These are phyloP conservation scores for Eulacestoma nigropectus DNA, from an alignment of 2,113 vertebrate species.

Conservation along the genomic window DNA sequence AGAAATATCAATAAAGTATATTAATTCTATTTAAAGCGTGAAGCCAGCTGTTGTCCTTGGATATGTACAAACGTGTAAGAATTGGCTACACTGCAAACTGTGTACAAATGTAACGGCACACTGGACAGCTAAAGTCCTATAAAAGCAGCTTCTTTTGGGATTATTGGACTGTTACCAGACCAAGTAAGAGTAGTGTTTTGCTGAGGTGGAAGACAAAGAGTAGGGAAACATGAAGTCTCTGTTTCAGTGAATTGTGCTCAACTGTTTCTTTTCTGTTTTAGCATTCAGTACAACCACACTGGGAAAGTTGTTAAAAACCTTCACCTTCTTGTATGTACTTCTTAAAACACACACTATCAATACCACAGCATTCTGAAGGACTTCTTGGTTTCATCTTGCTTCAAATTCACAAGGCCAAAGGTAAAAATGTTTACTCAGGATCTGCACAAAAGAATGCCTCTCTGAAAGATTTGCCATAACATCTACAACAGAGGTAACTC, in stretches of 20 bases:
- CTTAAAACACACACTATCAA: background rate
- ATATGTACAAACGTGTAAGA: background rate
- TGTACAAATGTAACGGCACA: fast-evolving
- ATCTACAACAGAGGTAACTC: background rate
- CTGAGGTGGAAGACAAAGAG: background rate
- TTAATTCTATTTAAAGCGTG: background rate
- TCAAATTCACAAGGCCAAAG: background rate
- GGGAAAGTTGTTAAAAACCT: background rate
- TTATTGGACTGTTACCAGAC: background rate
- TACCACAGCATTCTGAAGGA: background rate
- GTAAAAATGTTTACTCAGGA: background rate
- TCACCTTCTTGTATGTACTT: background rate
- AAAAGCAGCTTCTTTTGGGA: background rate
- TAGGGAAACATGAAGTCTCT: background rate
- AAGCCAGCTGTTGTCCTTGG: background rate
- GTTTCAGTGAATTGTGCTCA: background rate
- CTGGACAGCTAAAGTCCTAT: background rate
- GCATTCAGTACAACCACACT: background rate
- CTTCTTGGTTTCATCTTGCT: background rate
- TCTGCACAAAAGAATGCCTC: background rate
- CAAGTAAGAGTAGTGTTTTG: background rate
- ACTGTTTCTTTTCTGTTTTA: background rate
- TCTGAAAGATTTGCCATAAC: background rate
- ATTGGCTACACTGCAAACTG: background rate
- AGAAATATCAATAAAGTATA: background rate